A percentile compares a stretch with the other conserved stretches of the same genome.
These are phyloP conservation scores for Axinella damicornis DNA, from an alignment of 37 sponge, comb jelly and placozoan genomes.

Conservation along the genomic window DNA sequence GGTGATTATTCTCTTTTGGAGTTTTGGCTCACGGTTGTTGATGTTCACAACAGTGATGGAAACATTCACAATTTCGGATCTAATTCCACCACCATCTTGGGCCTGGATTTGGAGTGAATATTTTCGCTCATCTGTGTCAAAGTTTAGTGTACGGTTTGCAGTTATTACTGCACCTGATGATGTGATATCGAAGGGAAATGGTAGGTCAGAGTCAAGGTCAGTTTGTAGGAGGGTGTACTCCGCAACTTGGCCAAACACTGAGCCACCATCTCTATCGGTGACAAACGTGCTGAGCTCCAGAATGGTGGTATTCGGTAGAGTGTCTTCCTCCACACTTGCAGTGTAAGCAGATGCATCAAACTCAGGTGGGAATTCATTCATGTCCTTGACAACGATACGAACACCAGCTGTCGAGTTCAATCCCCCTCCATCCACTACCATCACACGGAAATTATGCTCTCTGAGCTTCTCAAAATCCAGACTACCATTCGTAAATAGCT, in stretches of 20 bases:
- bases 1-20: neutral
- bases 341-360: conserved; percentile 41
- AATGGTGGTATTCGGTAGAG: neutral
- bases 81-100: conserved; percentile 43
- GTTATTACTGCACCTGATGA: conserved; percentile 12
- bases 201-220: neutral
- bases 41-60: conserved; percentile 47
- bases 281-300: neutral
- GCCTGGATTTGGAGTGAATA: conserved; percentile 45
- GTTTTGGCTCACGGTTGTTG: conserved; percentile 36
- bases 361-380: conserved; percentile 54
- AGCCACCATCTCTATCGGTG: conserved; percentile 21
- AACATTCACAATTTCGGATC: conserved; percentile 42
- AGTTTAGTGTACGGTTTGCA: conserved; percentile 29
- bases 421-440: conserved; percentile 49
- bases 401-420: conserved; percentile 12
- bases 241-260: conserved; percentile 1
- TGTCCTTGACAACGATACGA: conserved; percentile 42
- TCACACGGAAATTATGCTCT: conserved; percentile 26
- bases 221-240: conserved; percentile 5
- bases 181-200: conserved; percentile 11
- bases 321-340: conserved; percentile 40
- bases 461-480: conserved; percentile 40
- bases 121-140: conserved; percentile 28
- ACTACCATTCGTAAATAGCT: neutral